Evolutionary conservation across 2,797 vertebrate genomes (phyloP), one percentile per base, ranked within the genome.

Genomic region (Brachyalestes nurse): DNA sequence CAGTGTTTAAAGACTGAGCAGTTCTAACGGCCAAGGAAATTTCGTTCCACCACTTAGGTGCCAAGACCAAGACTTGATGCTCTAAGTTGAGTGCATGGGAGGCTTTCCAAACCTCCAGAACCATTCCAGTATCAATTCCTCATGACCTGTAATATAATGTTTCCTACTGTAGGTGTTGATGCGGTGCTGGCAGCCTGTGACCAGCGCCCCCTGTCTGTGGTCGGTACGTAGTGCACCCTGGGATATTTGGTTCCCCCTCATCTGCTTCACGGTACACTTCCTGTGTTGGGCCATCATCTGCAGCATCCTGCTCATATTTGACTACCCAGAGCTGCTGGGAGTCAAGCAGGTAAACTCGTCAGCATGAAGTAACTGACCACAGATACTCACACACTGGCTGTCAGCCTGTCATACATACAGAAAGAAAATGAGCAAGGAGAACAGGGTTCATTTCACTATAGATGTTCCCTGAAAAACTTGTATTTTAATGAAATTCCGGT

Each of bases 261-360:
- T 97, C 45, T 98, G 97, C 85, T 97, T 97, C 58, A 88, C 92
- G 0, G 86, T 97, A 62, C 97, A 98, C 83, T 93, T 96, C 84
- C 87, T 97, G 62, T 96, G 96, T 87, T 98, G 97, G 97, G 93
- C 96, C 6, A 88, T 97, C 42, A 97, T 98, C 92, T 97, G 95
- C 90, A 98, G 97, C 88, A 95, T 96, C 86, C 88, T 97, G 66
- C 89, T 98, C 57, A 94, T 98, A 83, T 97, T 96, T 21, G 97
- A 98, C 87, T 97, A 96, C 61, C 90, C 96, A 0, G 97, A 98
- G 66, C 94, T 98, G 47, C 87, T 98, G 92, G 97, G 97, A 66
- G 89, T 98, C 83, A 97, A 98, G 81, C 97, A 98, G 96, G 97
- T 97, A 86, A 34, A 34, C 28, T 28, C 28, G 28, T 28, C 28